A percentile compares a stretch with the other conserved stretches of the same genome.
Evolutionary conservation across 2,888 invertebrate species (phyloP).

Genomic region (Pedicia rivosa): DNA sequence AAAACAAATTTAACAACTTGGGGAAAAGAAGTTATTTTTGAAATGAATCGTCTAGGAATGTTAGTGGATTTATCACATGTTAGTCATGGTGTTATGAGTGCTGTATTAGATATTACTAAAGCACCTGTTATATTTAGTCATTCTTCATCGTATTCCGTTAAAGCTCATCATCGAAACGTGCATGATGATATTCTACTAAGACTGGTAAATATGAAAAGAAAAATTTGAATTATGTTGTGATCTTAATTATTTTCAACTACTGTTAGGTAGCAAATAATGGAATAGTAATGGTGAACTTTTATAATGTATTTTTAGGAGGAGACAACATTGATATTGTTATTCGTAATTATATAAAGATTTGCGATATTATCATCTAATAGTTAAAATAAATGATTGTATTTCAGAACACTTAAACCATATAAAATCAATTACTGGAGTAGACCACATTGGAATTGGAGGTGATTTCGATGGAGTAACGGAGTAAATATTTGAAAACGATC

Average conservation of each 20-base stretch:
- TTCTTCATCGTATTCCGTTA: constrained; percentile 37
- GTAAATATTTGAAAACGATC: background rate
- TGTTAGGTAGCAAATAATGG: constrained; percentile 49
- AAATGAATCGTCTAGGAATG: constrained; percentile 51
- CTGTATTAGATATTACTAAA: constrained; percentile 32
- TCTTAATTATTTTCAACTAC: no score
- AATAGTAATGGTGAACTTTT: constrained; percentile 62
- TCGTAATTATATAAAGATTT: constrained; percentile 33
- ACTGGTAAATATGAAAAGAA: no score
- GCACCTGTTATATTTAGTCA: constrained; percentile 47
- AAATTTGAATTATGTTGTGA: constrained; percentile 8
- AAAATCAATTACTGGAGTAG: constrained; percentile 30
- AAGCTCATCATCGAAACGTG: constrained; percentile 38
- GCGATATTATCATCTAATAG: no score
- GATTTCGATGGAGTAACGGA: constrained; percentile 34
- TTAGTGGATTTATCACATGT: constrained; percentile 43
- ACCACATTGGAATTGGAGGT: constrained; percentile 36
- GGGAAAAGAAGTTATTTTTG: constrained; percentile 30
- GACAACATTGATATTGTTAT: constrained; percentile 47
- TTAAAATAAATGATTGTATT: constrained; percentile 14
- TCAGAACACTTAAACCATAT: constrained; percentile 37
- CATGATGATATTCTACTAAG: constrained; percentile 37
- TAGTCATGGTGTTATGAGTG: constrained; percentile 38
- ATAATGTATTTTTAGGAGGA: constrained; percentile 41
- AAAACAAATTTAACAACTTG: constrained; percentile 9